phyloP scores from a whole-genome alignment of 2,888 invertebrate species.

The Craniophora ligustri region DNA sequence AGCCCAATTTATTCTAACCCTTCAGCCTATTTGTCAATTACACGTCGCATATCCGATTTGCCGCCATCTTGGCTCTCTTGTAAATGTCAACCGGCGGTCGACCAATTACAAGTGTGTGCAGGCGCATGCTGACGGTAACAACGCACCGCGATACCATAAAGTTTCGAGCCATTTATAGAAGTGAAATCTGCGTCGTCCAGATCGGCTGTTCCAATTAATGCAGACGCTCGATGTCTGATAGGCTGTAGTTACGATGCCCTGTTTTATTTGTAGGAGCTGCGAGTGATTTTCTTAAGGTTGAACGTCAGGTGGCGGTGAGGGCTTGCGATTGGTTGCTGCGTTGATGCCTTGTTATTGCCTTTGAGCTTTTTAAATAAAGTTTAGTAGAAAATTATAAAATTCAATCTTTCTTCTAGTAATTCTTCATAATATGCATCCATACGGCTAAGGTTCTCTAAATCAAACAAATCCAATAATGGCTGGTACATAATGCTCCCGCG shows the following conservation, averaged over 20 bases:
- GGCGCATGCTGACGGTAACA: constrained; percentile 82
- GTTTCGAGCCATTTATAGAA: constrained; percentile 85
- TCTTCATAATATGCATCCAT: no score
- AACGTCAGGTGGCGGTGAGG: constrained; percentile 20
- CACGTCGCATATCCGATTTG: constrained; percentile 67
- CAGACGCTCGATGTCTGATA: constrained; percentile 73
- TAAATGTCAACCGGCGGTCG: constrained; percentile 85
- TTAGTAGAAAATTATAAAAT: background rate
- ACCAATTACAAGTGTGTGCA: constrained; percentile 84
- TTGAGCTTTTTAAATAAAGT: background rate
- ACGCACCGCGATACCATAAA: constrained; percentile 85
- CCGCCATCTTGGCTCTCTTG: constrained; percentile 85
- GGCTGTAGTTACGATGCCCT: constrained; percentile 43
- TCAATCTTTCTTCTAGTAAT: no score
- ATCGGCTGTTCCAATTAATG: constrained; percentile 86
- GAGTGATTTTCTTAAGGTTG: constrained; percentile 34
- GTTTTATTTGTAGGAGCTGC: constrained; percentile 45
- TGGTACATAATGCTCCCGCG: constrained; percentile 49
- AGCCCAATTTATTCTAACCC: constrained; percentile 66
- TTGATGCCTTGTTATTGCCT: background rate
- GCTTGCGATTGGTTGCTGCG: background rate
- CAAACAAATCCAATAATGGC: constrained; percentile 34
- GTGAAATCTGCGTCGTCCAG: constrained; percentile 75
- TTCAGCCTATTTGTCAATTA: constrained; percentile 84
- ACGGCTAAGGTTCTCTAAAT: constrained; percentile 15